Evolutionary conservation across 2,113 vertebrate species (phyloP), one percentile per base, ranked within the genome.

Genomic region (Muntiacus reevesi): DNA sequence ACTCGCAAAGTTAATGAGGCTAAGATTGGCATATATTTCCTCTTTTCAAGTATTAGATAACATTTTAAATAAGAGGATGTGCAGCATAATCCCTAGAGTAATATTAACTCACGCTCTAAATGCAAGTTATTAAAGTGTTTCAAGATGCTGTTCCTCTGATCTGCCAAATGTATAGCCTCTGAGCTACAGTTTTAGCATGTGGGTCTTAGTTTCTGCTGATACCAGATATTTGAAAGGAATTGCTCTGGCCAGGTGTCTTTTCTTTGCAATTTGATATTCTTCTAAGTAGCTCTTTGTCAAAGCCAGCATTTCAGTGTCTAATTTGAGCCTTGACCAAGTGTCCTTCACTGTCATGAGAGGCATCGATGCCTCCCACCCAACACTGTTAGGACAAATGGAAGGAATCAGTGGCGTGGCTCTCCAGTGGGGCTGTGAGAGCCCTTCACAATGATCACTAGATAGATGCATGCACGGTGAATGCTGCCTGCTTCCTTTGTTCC

Each of bases 111-210:
- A 84, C 47, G 0, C 91, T 89, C 90, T 94, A 96, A 98, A 43
- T 81, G 97, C 89, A 97, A 87, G 95, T 91, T 89, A 96, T 98
- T 94, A 96, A 67, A 87, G 84, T 90, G 74, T 97, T 98, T 96
- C 78, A 90, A 91, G 91, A 87, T 57, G 83, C 91, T 81, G 0
- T 83, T 87, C 64, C 90, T 98, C 91, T 95, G 91, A 96, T 97
- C 89, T 97, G 89, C 91, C 89, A 84, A 87, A 87, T 43, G 27
- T 60, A 79, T 67, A 90, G 90, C 57, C 86, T 97, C 96, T 94
- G 94, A 97, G 94, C 88, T 95, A 13, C 79, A 76, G 91, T 47
- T 33, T 79, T 89, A 95, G 81, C 54, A 40, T 81, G 50, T 87
- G 79, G 27, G 28, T 87, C 74, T 97, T 76, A 90, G 76, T 91